Base-by-base conservation (phyloP, 2,797 vertebrate genomes). In the Sus cebifrons region DNA sequence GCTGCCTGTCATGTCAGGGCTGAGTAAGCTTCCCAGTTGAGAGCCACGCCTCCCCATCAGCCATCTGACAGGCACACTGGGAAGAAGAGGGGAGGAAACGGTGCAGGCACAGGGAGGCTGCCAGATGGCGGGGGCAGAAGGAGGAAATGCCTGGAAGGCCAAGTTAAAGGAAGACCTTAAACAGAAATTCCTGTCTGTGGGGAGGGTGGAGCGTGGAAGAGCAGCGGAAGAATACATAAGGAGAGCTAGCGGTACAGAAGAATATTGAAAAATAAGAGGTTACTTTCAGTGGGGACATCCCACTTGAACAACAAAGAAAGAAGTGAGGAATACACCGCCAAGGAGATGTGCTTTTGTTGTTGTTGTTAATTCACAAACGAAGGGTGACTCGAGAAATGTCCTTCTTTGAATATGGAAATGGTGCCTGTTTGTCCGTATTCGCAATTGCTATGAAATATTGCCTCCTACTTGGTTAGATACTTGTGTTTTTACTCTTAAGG, bases 81-180 rank as follows among this genome's bases (percentile, higher is more conserved):
- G 78, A 67, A 86, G 79, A 81, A 70, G 73, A 36, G 21, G 6
- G 6, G 23, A 84, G 29, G 71, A 68, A 62, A 16, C 6, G 0
- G 12, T 71, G 56, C 18, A 16, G 14, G 60, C 36, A 27, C 29
- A 18, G 67, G 9, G 81, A 85, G 64, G 9, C 29, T 27, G 75
- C 92, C 91, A 87, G 94, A 95, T 96, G 97, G 94, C 36, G 25
- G 84, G 36, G 32, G 67, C 88, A 95, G 88, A 71, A 92, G 88
- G 83, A 73, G 21, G 58, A 36, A 32, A 81, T 78, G 92, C 62
- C 92, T 96, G 1, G n/a, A 87, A 96, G 90, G 70, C 85, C 60
- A 25, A 91, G 75, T 20, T 36, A 70, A 58, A 96, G 83, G 67
- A 81, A 58, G 1, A 40, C 60, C 64, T 94, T 78, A 56, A 54